Percentiles rank a stretch among this genome's conserved stretches.
phyloP scores from a whole-genome alignment of 1,140 invertebrate species.

The Drosophila santomea region DNA sequence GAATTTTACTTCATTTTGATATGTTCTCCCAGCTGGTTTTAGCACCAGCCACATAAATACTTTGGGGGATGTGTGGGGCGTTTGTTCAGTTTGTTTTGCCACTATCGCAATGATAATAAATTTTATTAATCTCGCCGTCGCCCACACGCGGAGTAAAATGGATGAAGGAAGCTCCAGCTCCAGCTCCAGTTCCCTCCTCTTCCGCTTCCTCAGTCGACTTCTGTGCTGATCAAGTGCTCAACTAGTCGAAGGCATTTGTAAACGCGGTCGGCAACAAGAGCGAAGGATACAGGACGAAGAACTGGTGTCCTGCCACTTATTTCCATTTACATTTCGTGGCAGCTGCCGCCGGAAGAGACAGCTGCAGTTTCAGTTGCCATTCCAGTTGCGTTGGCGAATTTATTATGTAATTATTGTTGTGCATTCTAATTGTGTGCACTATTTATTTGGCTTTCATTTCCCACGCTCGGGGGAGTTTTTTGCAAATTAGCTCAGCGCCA shows the following conservation, averaged over 20 bases:
- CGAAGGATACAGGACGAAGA: not conserved
- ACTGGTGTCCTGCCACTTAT: conserved; percentile 52
- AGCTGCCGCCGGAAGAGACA: conserved; percentile 40
- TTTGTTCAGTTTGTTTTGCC: conserved; percentile 62
- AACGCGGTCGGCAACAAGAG: conserved; percentile 42
- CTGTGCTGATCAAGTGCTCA: conserved; percentile 57
- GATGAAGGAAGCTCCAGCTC: conserved; percentile 9
- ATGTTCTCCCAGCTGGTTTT: conserved; percentile 74
- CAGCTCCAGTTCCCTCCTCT: too few relatives aligned
- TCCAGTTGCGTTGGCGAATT: conserved; percentile 51
- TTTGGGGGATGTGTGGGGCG: conserved; percentile 58
- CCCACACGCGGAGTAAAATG: conserved; percentile 27
- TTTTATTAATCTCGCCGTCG: conserved; percentile 79
- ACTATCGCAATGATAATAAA: conserved; percentile 81
- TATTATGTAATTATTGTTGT: conserved; percentile 68
- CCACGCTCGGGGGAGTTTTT: conserved; percentile 5
- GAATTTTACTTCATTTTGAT: conserved; percentile 84
- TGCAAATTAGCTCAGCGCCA: not conserved
- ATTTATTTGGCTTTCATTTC: conserved; percentile 35
- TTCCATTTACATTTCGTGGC: conserved; percentile 58
- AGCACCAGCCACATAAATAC: conserved; percentile 65
- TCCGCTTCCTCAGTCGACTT: not conserved
- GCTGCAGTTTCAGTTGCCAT: conserved; percentile 9
- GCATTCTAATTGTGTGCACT: conserved; percentile 55
- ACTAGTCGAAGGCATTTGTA: conserved; percentile 66